Conservation (phyloP, 1,140 invertebrate genomes). For the Procambarus clarkii region DNA sequence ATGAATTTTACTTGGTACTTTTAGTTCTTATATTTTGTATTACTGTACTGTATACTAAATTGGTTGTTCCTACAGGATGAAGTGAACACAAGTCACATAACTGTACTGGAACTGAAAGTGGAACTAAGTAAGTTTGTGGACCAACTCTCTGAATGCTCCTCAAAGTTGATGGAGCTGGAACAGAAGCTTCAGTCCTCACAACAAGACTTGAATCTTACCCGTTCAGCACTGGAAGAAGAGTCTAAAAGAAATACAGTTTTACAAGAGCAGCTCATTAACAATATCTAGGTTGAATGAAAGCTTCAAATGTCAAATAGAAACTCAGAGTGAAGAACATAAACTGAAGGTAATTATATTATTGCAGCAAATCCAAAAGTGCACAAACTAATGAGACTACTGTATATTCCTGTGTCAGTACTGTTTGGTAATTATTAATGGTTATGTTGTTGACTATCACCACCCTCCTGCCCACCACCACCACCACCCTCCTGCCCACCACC, state of each 20-base stretch:
- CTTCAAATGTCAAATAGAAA: background rate
- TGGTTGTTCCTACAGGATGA: background rate
- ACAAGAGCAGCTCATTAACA: background rate
- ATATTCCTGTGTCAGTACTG: no score
- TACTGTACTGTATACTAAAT: no score
- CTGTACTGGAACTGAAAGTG: background rate
- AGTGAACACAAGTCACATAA: no score
- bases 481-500: no score
- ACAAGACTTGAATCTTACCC: background rate
- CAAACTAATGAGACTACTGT: background rate
- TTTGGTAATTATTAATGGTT: no score
- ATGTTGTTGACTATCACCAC: no score
- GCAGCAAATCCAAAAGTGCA: background rate
- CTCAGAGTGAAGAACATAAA: constrained; percentile 19
- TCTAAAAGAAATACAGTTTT: background rate
- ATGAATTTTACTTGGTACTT: no score
- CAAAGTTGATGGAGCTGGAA: background rate
- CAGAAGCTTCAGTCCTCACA: background rate
- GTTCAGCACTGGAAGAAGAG: background rate
- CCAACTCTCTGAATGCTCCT: background rate
- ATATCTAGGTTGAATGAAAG: constrained; percentile 7
- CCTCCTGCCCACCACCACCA: no score
- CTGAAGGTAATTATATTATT: background rate
- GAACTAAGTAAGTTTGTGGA: background rate
- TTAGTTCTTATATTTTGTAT: no score